Evolutionary conservation across 2,888 invertebrate species (phyloP).

Genomic region (Coelogynopora nodosa): DNA sequence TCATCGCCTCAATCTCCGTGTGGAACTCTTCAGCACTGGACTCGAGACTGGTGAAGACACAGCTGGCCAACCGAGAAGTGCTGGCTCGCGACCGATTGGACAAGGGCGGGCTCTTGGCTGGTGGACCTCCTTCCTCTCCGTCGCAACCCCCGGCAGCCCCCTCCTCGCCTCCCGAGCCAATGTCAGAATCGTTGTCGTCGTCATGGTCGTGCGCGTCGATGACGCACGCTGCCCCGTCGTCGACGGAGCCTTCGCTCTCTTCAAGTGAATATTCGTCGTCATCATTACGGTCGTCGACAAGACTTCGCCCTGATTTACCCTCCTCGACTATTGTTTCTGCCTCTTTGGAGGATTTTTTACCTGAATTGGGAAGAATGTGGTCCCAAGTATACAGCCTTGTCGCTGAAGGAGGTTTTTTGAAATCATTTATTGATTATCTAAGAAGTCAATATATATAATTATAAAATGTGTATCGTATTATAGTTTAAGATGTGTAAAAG

Average conservation of each 20-base stretch:
- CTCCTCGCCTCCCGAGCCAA: conserved; percentile 43
- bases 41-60: background rate
- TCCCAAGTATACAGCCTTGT: no score
- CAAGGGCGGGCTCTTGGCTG: background rate
- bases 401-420: no score
- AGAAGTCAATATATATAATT: no score
- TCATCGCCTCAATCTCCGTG: background rate
- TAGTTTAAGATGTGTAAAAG: no score
- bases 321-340: no score
- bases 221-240: background rate
- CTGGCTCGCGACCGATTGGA: background rate
- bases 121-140: background rate
- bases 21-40: background rate
- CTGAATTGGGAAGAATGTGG: no score
- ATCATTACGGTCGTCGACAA: background rate
- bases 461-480: no score
- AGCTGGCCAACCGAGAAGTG: background rate
- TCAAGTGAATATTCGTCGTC: background rate
- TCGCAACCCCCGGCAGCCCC: conserved; percentile 29
- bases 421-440: no score
- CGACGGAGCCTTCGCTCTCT: background rate
- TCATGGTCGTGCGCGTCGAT: background rate
- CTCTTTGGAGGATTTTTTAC: no score
- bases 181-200: background rate
- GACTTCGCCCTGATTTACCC: background rate